A percentile compares a stretch with the other conserved stretches of the same genome.
phyloP scores from a whole-genome alignment of 30 jellyfish, hydroid and myxozoan genomes.

The Chironex yamaguchii region DNA sequence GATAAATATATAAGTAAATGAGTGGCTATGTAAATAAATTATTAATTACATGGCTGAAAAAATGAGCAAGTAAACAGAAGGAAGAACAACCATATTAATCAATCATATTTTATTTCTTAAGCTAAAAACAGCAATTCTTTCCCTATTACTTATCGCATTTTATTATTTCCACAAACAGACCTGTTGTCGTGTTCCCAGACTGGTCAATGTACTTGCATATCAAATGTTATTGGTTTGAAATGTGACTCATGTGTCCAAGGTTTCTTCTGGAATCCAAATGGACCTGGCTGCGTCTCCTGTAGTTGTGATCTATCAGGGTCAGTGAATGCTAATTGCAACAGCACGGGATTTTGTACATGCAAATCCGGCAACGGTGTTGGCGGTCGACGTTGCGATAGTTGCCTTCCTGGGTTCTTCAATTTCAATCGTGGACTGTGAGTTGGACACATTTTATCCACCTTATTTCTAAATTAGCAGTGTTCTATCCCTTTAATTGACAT shows the following conservation, averaged over 20 bases:
- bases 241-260: slow-evolving; percentile 80
- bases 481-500: too few species aligned
- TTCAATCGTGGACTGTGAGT: slow-evolving; percentile 82
- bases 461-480: too few species aligned
- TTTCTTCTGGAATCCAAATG: slow-evolving; percentile 94
- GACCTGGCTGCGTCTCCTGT: slow-evolving; percentile 95
- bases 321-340: slow-evolving; percentile 68
- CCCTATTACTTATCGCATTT: too few species aligned
- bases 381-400: slow-evolving; percentile 88
- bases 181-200: slow-evolving; percentile 77
- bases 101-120: too few species aligned
- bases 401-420: slow-evolving; percentile 87
- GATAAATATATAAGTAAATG: too few species aligned
- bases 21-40: too few species aligned
- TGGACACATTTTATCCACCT: too few species aligned
- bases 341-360: slow-evolving; percentile 90
- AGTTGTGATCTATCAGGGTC: slow-evolving; percentile 86
- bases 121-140: too few species aligned
- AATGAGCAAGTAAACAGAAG: too few species aligned
- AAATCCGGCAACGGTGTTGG: slow-evolving; percentile 82
- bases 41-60: too few species aligned
- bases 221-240: slow-evolving; percentile 84
- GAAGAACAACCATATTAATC: too few species aligned
- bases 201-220: slow-evolving; percentile 90
- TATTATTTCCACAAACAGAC: too few species aligned